Conservation (phyloP, 2,113 vertebrate species). For the Melozone crissalis region DNA sequence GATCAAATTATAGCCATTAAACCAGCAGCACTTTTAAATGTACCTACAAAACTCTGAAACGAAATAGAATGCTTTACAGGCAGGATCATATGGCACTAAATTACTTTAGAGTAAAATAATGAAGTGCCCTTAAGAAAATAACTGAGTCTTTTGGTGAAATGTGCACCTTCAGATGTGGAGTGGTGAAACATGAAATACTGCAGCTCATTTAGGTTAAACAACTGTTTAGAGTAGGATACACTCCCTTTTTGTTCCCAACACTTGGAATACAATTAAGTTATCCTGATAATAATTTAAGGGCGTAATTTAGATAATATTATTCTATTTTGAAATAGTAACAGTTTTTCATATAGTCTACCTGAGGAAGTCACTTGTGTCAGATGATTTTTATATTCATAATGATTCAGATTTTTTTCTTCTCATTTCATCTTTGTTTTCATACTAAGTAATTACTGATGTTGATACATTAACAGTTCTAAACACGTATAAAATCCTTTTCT, state of each 20-base stretch:
- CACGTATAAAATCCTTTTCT: neutral
- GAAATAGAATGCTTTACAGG: neutral
- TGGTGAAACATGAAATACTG: neutral
- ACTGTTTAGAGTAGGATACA: neutral
- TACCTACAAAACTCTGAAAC: neutral
- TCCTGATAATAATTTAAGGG: neutral
- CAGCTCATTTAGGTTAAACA: neutral
- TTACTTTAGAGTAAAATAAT: neutral
- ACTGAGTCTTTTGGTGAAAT: neutral
- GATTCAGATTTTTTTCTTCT: neutral
- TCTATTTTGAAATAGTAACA: neutral
- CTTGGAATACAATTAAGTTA: neutral
- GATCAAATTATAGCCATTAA: neutral
- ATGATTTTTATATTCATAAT: neutral
- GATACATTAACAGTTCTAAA: neutral
- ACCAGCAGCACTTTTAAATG: neutral
- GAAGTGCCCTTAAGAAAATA: neutral
- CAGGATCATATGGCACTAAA: too few species aligned
- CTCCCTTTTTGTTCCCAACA: neutral
- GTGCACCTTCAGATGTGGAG: neutral
- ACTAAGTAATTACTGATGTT: neutral
- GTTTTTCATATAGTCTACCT: neutral
- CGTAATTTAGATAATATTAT: neutral
- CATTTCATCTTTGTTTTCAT: neutral
- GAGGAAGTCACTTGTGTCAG: neutral